Conservation (phyloP, 1,140 invertebrate genomes). For the Ruditapes philippinarum region DNA sequence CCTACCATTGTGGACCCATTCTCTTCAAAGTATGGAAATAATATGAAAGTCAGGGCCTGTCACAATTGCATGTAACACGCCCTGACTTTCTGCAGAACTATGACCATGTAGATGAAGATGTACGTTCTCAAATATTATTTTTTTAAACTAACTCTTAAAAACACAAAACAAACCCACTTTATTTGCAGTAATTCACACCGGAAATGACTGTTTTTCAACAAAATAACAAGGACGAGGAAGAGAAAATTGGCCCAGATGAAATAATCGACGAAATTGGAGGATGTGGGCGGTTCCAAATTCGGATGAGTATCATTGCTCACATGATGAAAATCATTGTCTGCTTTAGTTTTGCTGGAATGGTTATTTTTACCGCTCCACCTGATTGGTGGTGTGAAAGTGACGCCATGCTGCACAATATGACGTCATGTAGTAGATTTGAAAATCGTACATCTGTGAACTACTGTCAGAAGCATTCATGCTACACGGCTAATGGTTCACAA, state of each 20-base stretch:
- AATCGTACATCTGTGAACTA: not conserved
- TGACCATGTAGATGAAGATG: too few species aligned
- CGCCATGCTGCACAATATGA: not conserved
- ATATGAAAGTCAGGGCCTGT: too few species aligned
- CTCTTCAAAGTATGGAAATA: too few species aligned
- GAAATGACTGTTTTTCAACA: too few species aligned
- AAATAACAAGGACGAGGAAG: not conserved
- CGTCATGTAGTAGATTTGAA: not conserved
- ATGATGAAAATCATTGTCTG: constrained; percentile 44
- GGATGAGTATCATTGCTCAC: constrained; percentile 32
- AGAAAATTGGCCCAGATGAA: constrained; percentile 7
- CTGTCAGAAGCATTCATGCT: not conserved
- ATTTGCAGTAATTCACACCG: too few species aligned
- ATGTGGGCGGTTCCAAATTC: constrained; percentile 41
- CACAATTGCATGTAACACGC: too few species aligned
- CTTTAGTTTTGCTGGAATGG: constrained; percentile 24
- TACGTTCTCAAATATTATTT: too few species aligned
- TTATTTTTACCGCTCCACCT: constrained; percentile 1
- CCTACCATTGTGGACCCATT: too few species aligned
- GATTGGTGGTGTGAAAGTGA: not conserved
- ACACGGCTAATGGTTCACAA: not conserved
- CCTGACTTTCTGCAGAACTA: too few species aligned
- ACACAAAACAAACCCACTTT: too few species aligned
- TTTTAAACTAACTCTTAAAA: too few species aligned
- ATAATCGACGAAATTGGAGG: constrained; percentile 41